Conservation (phyloP, 2,888 invertebrate species). For the Dasysyrphus albostriatus region DNA sequence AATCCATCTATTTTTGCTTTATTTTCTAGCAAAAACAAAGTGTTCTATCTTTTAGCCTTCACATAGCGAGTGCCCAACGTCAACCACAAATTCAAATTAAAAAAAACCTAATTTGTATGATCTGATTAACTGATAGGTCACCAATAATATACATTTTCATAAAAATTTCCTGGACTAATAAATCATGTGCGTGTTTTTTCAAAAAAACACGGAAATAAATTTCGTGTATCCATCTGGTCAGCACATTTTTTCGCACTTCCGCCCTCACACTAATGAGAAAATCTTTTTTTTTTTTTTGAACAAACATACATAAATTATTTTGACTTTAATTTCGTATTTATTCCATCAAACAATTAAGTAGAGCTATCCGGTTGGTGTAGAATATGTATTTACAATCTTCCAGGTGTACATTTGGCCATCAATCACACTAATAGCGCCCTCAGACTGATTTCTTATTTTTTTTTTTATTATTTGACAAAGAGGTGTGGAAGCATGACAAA, state of each 20-base stretch:
- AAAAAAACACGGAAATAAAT: not conserved
- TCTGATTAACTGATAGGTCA: no score
- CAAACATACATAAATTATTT: constrained; percentile 12
- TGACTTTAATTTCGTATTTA: constrained; percentile 9
- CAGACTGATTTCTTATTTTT: constrained; percentile 43
- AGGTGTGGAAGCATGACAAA: constrained; percentile 54
- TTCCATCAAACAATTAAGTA: constrained; percentile 40
- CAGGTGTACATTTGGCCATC: constrained; percentile 58
- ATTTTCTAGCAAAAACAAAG: no score
- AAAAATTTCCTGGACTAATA: no score
- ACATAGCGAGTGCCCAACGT: no score
- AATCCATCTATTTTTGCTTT: no score
- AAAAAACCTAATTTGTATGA: not conserved
- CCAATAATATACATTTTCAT: no score
- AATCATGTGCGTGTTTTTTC: not conserved
- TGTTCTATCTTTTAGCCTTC: no score
- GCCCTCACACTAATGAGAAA: not conserved
- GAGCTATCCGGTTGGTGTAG: constrained; percentile 37
- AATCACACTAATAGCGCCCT: constrained; percentile 45
- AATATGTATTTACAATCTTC: constrained; percentile 44
- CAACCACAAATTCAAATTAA: not conserved
- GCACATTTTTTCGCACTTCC: constrained; percentile 28
- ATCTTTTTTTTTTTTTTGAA: constrained; percentile 23
- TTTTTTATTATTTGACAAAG: constrained; percentile 29
- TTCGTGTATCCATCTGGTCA: not conserved